Percentiles rank a stretch among this genome's conserved stretches.
Evolutionary conservation across 2,888 invertebrate genomes (phyloP).

Genomic region (Tetanocera ferruginea): DNA sequence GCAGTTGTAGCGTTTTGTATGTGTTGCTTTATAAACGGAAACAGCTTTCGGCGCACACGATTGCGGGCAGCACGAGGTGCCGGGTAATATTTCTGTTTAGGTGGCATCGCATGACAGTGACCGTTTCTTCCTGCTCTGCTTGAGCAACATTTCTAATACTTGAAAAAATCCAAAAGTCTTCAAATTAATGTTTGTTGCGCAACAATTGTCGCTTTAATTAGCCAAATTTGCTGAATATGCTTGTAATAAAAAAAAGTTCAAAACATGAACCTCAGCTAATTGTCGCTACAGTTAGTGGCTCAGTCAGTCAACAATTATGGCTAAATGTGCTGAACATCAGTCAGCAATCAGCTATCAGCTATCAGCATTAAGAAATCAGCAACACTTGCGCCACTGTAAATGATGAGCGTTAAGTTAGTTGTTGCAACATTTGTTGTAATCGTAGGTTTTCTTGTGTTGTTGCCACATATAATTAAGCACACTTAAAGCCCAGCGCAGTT

Average conservation of each 20-base stretch:
- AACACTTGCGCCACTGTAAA: neutral
- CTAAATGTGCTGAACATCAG: neutral
- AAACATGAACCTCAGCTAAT: neutral
- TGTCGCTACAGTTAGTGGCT: neutral
- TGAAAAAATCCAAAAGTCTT: neutral
- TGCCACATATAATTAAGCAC: neutral
- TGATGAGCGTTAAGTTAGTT: neutral
- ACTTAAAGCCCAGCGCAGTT: neutral
- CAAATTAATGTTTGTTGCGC: neutral
- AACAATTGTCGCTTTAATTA: neutral
- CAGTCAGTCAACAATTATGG: neutral
- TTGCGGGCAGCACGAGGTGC: neutral
- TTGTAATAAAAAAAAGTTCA: neutral
- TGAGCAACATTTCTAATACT: neutral
- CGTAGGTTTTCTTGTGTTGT: neutral
- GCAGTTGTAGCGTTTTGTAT: neutral
- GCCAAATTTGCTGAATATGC: neutral
- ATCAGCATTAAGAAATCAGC: neutral
- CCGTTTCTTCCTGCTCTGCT: neutral
- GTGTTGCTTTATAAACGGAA: neutral
- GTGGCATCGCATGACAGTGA: neutral
- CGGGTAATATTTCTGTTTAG: neutral
- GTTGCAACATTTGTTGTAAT: neutral
- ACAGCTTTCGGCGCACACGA: constrained; percentile 3
- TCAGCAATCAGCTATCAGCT: neutral